phyloP scores from a whole-genome alignment of 2,888 invertebrate species.

The Brachylomia viminalis region DNA sequence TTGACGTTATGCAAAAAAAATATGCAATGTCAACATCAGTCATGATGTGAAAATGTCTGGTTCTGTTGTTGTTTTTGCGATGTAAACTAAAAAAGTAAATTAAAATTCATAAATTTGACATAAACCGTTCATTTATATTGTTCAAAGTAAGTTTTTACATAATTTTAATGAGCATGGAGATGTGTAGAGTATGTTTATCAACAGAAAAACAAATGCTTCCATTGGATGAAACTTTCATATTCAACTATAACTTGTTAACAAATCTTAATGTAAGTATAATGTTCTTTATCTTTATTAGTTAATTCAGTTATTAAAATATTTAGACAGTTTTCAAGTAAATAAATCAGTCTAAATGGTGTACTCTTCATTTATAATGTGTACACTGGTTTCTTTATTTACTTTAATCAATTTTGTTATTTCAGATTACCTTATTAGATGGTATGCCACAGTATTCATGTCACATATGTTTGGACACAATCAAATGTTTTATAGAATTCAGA shows the following conservation, averaged over 20 bases:
- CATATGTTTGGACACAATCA: slow-evolving; percentile 72
- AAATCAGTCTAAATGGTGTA: neutral
- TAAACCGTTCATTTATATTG: neutral
- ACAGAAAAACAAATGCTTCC: slow-evolving; percentile 67
- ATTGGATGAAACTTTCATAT: slow-evolving; percentile 73
- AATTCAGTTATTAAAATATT: neutral
- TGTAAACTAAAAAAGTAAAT: neutral
- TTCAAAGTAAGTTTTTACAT: neutral
- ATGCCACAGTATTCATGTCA: slow-evolving; percentile 77
- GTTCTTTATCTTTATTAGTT: neutral
- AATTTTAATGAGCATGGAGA: slow-evolving; percentile 68
- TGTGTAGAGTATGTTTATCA: slow-evolving; percentile 81
- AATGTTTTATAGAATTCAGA: slow-evolving; percentile 76
- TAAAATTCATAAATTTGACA: neutral
- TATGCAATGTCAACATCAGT: neutral
- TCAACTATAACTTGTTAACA: slow-evolving; percentile 80
- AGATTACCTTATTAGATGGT: slow-evolving; percentile 75
- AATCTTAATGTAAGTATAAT: slow-evolving; percentile 77
- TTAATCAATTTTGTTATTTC: slow-evolving; percentile 47
- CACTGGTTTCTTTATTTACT: no score
- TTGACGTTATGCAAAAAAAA: neutral
- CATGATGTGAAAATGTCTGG: neutral
- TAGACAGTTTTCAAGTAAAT: neutral
- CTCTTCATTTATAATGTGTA: neutral
- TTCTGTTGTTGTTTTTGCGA: neutral